Evolutionary conservation across 2,113 vertebrate genomes (phyloP), one percentile per base, ranked within the genome.

Genomic region (Pseudopipra pipra): DNA sequence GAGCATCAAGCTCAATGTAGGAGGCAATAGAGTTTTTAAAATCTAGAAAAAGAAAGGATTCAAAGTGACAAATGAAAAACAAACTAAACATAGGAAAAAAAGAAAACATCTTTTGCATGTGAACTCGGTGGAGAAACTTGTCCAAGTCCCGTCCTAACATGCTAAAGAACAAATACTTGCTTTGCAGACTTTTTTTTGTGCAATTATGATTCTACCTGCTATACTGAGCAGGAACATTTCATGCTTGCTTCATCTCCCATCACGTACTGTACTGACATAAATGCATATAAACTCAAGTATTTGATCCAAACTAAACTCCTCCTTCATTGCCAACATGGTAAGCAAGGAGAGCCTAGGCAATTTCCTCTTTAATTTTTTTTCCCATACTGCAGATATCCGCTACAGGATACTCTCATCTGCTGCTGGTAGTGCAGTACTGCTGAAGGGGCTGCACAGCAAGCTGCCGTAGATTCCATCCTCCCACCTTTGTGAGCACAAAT

Each of bases 131-230:
- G 28, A 82, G 68, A 74, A 90, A 66, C 44, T 58, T 31, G 31
- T 55, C 51, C 19, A 70, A 63, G 79, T 73, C 83, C 20, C 68
- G 86, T 71, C 66, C 52, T 86, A 55, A 87, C 70, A 56, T 0
- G 35, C 35, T 49, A 17, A 85, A 55, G 55, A 65, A 41, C 30
- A 80, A 88, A 41, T 27, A 81, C n/a, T 67, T 59, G 55, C 31
- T 61, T 75, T 84, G 80, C 72, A 92, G 65, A 88, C 35, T 59
- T 96, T 79, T 96, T 79, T 84, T 87, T 5, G 2, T 82, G 58
- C 43, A 28, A 4, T 51, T 61, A 23, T 58, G 39, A 80, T 76
- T 83, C 39, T 85, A 46, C 72, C 12, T 43, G 27, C 51, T 59
- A 1, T 31, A 59, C 43, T 17, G 37, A 79, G 73, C 31, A 73